A percentile compares a stretch with the other conserved stretches of the same genome.
Evolutionary conservation across 1,140 invertebrate species (phyloP).

Genomic region (Phortica variegata): DNA sequence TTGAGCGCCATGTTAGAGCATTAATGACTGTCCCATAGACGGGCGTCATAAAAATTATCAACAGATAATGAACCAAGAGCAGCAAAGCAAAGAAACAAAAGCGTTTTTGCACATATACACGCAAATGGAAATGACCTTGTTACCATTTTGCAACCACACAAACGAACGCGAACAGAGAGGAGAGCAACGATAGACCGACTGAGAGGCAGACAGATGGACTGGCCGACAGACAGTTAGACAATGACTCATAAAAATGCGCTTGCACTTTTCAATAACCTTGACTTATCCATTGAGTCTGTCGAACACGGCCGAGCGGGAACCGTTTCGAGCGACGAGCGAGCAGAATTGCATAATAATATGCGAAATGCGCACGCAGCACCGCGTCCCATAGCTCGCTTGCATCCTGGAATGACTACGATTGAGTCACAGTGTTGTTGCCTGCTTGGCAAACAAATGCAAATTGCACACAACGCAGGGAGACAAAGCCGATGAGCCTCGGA

Average conservation of each 20-base stretch:
- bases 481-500: constrained; percentile 8
- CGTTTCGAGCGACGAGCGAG: neutral
- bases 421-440: too few species aligned
- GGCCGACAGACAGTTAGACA: constrained; percentile 10
- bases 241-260: constrained; percentile 25
- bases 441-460: too few species aligned
- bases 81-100: too few species aligned
- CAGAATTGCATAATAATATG: constrained; percentile 21
- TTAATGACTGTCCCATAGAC: too few species aligned
- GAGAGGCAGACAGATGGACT: constrained; percentile 6
- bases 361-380: constrained; percentile 3
- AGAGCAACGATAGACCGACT: constrained; percentile 12
- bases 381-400: too few species aligned
- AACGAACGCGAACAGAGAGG: constrained; percentile 3
- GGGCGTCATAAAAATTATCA: too few species aligned
- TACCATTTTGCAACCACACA: too few species aligned
- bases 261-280: constrained; percentile 43
- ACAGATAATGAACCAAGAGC: too few species aligned
- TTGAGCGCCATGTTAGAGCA: too few species aligned
- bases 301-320: constrained; percentile 17
- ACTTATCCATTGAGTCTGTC: constrained; percentile 16
- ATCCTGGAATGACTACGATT: too few species aligned
- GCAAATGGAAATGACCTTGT: too few species aligned
- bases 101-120: too few species aligned
- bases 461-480: neutral